Base-by-base conservation (phyloP, 2,797 vertebrate genomes). In the Microcaecilia unicolor region DNA sequence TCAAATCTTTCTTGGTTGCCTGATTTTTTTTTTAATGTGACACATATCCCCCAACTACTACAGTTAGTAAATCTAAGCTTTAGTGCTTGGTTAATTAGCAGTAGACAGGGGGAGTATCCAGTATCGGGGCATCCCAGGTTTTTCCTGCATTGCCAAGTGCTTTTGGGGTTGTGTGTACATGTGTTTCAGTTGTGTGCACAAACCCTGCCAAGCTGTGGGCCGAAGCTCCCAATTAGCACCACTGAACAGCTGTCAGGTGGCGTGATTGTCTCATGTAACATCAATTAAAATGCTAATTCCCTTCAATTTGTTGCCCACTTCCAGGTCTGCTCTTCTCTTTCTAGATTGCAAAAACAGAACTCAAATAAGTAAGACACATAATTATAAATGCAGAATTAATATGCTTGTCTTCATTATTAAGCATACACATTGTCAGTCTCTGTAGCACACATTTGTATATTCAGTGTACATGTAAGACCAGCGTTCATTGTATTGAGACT, bases 181-280 rank as follows among this genome's bases (percentile, higher is more conserved):
- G 8, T 41, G 31, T 58, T 58, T 42, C 24, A 22, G 28, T 53
- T 40, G n/a, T 42, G 46, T 64, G 65, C 56, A 63, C 50, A 58
- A 55, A 58, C 55, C 48, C 48, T 64, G 51, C 58, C 64, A 62
- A 65, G 55, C 55, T 65, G 58, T 58, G 47, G 31, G 51, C 51
- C 69, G 62, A 44, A 53, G 48, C 31, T 55, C 37, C 46, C 48
- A 56, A 67, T 69, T 64, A 74, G 49, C 52, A 71, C 46, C 48
- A 56, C 64, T 69, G 64, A 74, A 53, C 52, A 71, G 57, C 61
- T 69, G 61, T 64, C 67, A 67, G 55, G 65, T 64, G 45, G 63
- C 55, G 60, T 58, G 71, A 61, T 61, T 64, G 57, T 65, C 46
- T 61, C 55, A 58, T 3, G 0, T 52, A 64, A 39, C 37, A 38